Conservation (phyloP, 2,888 invertebrate species). For the Listrodromus nycthemerus region DNA sequence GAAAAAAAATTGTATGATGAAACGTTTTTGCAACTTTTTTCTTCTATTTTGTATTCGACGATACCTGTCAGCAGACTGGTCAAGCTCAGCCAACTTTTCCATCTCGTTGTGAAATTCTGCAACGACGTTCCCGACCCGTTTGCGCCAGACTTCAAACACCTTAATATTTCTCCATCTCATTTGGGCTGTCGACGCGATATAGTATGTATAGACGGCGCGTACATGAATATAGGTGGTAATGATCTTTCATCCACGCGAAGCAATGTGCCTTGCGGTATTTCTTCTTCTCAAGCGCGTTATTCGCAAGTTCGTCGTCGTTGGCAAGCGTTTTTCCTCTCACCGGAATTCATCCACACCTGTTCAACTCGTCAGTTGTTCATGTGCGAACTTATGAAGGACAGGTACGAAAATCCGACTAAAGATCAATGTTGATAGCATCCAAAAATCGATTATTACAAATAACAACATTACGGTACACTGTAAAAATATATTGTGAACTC, state of each 20-base stretch:
- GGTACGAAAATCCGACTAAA: background rate
- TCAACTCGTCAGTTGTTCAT: background rate
- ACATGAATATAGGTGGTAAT: background rate
- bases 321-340: background rate
- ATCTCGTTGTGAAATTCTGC: background rate
- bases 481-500: too few species aligned
- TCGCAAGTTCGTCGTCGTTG: conserved; percentile 6
- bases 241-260: background rate
- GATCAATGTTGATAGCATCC: background rate
- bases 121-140: background rate
- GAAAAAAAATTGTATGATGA: too few species aligned
- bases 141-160: background rate
- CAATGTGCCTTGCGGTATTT: conserved; percentile 1
- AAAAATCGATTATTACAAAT: background rate
- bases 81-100: background rate
- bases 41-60: too few species aligned
- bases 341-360: conserved; percentile 5
- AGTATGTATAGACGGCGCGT: background rate
- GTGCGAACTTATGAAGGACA: background rate
- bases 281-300: conserved; percentile 7
- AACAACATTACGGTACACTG: too few species aligned
- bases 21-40: too few species aligned
- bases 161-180: conserved; percentile 10
- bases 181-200: background rate
- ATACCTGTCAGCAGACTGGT: too few species aligned